These are phyloP conservation scores for Aphelenchoides bicaudatus DNA, from an alignment of 2,888 invertebrate species.

Conservation along the genomic window DNA sequence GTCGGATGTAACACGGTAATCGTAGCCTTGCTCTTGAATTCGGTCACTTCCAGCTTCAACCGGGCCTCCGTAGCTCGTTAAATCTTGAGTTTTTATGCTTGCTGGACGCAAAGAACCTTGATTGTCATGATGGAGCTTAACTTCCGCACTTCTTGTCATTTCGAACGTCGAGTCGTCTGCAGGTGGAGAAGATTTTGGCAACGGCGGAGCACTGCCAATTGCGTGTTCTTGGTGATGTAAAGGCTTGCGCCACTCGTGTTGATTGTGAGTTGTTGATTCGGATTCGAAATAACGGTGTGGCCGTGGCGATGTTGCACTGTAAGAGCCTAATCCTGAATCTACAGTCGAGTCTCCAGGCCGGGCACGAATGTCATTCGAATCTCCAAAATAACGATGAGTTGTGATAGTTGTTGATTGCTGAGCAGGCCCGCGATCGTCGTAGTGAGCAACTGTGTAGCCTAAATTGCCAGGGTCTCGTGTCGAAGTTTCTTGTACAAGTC, in stretches of 20 bases:
- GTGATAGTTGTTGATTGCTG: constrained; percentile 11
- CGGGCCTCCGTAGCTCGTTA: constrained; percentile 8
- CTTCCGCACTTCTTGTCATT: constrained; percentile 35
- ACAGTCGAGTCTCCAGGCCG: constrained; percentile 21
- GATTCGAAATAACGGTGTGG: constrained; percentile 31
- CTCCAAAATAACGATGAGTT: constrained; percentile 20
- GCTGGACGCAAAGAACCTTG: constrained; percentile 12
- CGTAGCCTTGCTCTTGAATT: constrained; percentile 17
- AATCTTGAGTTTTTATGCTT: constrained; percentile 11
- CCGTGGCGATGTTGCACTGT: constrained; percentile 24
- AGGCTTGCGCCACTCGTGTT: constrained; percentile 22
- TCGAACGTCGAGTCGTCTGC: constrained; percentile 31
- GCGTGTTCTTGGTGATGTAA: not conserved
- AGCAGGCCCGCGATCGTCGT: constrained; percentile 39
- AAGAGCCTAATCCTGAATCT: constrained; percentile 17
- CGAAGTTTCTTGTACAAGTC: constrained; percentile 12
- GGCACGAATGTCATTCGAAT: constrained; percentile 12
- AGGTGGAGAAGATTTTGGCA: no score
- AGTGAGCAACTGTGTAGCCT: constrained; percentile 56
- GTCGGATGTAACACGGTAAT: constrained; percentile 19
- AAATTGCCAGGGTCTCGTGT: constrained; percentile 20
- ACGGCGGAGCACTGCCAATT: constrained; percentile 14
- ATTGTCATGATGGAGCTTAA: constrained; percentile 22
- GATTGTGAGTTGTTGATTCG: constrained; percentile 4
- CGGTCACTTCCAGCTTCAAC: no score